A percentile compares a stretch with the other conserved stretches of the same genome.
phyloP scores from a whole-genome alignment of 2,113 vertebrate genomes.

The Eurystomus gularis region DNA sequence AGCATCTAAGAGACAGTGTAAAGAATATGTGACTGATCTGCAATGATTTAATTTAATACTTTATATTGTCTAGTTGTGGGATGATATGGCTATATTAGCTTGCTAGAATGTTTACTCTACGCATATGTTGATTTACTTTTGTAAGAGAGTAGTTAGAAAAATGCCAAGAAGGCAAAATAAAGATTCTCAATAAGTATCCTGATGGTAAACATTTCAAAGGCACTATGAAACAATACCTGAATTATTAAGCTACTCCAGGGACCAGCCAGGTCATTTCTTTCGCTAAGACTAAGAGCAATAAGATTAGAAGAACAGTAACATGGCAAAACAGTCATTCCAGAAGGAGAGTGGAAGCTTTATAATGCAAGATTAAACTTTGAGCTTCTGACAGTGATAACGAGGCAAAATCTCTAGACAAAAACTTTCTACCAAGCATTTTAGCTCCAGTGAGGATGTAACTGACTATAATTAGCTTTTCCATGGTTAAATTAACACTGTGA shows the following conservation, averaged over 20 bases:
- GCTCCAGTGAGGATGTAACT: neutral
- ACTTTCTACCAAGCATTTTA: neutral
- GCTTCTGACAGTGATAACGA: neutral
- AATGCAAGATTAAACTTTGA: neutral
- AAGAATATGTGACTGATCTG: neutral
- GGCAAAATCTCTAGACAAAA: neutral
- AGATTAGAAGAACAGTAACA: neutral
- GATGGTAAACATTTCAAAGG: slow-evolving; percentile 44
- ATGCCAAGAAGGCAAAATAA: slow-evolving; percentile 10
- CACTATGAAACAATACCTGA: neutral
- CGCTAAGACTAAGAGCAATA: neutral
- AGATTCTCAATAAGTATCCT: neutral
- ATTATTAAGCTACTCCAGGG: slow-evolving; percentile 27
- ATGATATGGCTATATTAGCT: neutral
- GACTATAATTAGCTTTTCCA: neutral
- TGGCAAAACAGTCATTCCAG: neutral
- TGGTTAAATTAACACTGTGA: neutral
- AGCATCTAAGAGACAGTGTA: neutral
- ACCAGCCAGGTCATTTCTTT: slow-evolving; percentile 12
- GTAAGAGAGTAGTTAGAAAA: neutral
- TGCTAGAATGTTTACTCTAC: neutral
- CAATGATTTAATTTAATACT: neutral
- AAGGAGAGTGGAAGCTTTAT: neutral
- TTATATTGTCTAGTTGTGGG: neutral
- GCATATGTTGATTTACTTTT: neutral